phyloP scores from a whole-genome alignment of 1,140 invertebrate species.

The Penaeus japonicus region DNA sequence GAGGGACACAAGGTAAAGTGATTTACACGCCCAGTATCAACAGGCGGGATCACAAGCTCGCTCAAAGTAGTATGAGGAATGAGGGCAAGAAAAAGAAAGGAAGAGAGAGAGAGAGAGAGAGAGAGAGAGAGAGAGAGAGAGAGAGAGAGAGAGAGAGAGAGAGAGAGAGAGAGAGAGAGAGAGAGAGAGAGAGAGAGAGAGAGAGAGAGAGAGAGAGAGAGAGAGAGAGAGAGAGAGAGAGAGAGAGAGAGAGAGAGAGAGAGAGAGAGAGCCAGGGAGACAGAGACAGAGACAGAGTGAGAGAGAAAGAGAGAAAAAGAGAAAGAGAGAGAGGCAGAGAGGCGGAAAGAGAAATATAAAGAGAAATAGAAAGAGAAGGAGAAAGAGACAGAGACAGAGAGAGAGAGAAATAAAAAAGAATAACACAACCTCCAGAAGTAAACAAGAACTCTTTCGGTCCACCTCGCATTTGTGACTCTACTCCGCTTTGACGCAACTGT shows the following conservation, averaged over 20 bases:
- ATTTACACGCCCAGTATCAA: too few relatives aligned
- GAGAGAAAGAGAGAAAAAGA: background rate
- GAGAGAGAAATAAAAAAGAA: background rate
- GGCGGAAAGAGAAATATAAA: background rate
- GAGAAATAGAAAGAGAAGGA: background rate
- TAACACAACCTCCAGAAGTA: background rate
- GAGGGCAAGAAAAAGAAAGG: background rate
- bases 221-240: background rate
- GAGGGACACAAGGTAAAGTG: background rate
- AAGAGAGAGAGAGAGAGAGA: background rate
- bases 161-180: background rate
- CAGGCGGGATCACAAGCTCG: too few relatives aligned
- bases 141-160: background rate
- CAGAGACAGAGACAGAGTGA: background rate
- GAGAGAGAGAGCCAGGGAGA: constrained; percentile 7
- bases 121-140: background rate
- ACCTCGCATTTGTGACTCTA: background rate
- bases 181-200: background rate
- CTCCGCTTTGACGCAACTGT: too few relatives aligned
- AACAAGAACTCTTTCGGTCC: background rate
- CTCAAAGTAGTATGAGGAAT: too few relatives aligned
- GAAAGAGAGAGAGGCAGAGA: background rate
- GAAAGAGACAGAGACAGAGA: background rate
- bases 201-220: background rate
- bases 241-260: constrained; percentile 18